phyloP scores from a whole-genome alignment of 2,113 vertebrate genomes.

The Perccottus glenii region DNA sequence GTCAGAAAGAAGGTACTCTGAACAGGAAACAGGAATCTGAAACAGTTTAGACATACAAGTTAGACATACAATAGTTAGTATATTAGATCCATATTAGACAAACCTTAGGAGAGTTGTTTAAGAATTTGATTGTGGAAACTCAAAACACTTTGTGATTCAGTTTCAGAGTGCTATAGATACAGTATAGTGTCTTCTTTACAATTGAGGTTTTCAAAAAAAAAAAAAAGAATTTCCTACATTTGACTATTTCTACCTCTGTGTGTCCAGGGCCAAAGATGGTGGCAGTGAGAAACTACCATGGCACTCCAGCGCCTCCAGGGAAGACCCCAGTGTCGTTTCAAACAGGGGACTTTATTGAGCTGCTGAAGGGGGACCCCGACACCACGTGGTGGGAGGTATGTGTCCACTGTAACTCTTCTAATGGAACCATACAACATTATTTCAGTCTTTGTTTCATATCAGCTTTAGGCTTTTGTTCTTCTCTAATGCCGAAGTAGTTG shows the following conservation, averaged over 20 bases:
- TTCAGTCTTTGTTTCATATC: not conserved
- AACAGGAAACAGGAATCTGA: too few species aligned
- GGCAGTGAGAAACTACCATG: slow-evolving; percentile 91
- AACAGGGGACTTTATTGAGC: slow-evolving; percentile 91
- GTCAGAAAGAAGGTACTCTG: too few species aligned
- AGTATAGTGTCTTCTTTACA: too few species aligned
- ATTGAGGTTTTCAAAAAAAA: too few species aligned
- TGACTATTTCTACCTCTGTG: not conserved
- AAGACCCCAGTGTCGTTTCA: slow-evolving; percentile 89
- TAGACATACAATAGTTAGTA: too few species aligned
- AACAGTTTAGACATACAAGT: too few species aligned
- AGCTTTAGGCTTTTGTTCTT: not conserved
- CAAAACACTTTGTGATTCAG: too few species aligned
- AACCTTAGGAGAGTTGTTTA: too few species aligned
- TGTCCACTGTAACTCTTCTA: not conserved
- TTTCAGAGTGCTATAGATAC: too few species aligned
- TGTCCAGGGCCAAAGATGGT: slow-evolving; percentile 95
- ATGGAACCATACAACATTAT: not conserved
- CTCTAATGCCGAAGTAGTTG: not conserved
- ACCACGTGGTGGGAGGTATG: slow-evolving; percentile 95
- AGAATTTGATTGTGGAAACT: too few species aligned
- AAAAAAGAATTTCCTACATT: too few species aligned
- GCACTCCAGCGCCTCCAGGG: slow-evolving; percentile 85
- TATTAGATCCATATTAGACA: too few species aligned
- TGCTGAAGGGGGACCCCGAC: slow-evolving; percentile 92